Evolutionary conservation across 2,797 vertebrate genomes (phyloP).

Genomic region (Gymnothorax reevesii): DNA sequence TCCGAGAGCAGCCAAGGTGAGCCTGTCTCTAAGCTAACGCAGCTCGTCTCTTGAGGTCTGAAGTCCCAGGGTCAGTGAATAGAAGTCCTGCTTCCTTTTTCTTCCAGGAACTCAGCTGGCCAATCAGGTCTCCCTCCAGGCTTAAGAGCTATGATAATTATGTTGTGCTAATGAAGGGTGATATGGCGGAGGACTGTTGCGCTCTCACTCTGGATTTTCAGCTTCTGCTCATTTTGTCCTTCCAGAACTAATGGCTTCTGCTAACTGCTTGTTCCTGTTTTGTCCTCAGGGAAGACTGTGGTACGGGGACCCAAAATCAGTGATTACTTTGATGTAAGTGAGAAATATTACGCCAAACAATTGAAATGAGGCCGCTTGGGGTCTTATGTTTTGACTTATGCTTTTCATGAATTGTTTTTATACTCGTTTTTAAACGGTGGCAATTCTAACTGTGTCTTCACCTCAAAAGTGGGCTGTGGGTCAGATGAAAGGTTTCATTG

Average conservation of each 20-base stretch:
- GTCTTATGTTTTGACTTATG: background rate
- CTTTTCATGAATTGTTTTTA: background rate
- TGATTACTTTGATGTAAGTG: slow-evolving; percentile 98
- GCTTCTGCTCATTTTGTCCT: no score
- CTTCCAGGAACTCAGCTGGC: no score
- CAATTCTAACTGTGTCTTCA: background rate
- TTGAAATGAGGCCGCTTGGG: background rate
- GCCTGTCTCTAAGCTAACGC: background rate
- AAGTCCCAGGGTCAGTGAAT: no score
- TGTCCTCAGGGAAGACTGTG: slow-evolving; percentile 83
- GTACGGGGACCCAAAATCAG: slow-evolving; percentile 97
- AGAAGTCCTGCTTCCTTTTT: no score
- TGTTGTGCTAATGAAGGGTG: no score
- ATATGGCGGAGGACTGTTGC: no score
- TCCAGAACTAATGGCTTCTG: no score
- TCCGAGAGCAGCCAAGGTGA: slow-evolving; percentile 97
- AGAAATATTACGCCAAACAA: background rate
- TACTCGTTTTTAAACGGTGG: background rate
- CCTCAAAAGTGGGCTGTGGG: background rate
- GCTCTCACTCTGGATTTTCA: no score
- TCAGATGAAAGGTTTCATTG: background rate
- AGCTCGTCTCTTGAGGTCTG: background rate
- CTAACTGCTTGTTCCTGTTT: background rate
- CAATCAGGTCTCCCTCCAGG: no score
- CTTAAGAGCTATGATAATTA: no score